phyloP scores from a whole-genome alignment of 2,888 invertebrate genomes.

The Glaucopsyche alexis region DNA sequence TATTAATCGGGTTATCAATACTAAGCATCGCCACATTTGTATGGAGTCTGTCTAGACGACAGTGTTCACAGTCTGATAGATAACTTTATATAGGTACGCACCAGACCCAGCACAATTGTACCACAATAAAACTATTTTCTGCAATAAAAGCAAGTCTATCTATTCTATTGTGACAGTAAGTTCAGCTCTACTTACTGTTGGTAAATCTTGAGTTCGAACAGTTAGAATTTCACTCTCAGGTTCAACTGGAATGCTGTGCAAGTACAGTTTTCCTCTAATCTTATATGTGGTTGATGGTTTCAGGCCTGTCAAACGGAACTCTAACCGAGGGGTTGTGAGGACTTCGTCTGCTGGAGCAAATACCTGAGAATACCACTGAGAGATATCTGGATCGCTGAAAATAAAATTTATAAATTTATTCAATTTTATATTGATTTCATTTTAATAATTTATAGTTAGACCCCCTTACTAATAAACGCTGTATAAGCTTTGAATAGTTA shows the following conservation, averaged over 20 bases:
- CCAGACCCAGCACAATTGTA: neutral
- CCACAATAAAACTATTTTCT: neutral
- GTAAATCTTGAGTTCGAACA: conserved; percentile 83
- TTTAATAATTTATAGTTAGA: no score
- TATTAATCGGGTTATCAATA: neutral
- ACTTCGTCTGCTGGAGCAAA: conserved; percentile 93
- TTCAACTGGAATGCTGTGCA: conserved; percentile 88
- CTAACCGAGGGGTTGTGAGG: conserved; percentile 90
- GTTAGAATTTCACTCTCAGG: conserved; percentile 88
- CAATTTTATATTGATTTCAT: no score
- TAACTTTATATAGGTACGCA: neutral
- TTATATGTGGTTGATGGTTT: conserved; percentile 90
- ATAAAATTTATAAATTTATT: neutral
- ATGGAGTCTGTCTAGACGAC: neutral
- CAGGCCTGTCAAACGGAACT: conserved; percentile 89
- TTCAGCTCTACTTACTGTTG: conserved; percentile 46
- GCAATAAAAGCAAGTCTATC: conserved; percentile 1
- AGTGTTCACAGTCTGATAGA: neutral
- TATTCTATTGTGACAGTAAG: conserved; percentile 7
- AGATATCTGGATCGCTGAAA: conserved; percentile 82
- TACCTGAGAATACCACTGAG: conserved; percentile 90
- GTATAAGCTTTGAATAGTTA: no score
- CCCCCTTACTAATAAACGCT: no score
- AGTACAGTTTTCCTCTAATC: conserved; percentile 88
- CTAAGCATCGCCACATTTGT: neutral